A percentile compares a stretch with the other conserved stretches of the same genome.
These are phyloP conservation scores for Deroplatys truncata DNA, from an alignment of 2,888 invertebrate genomes.

Conservation along the genomic window DNA sequence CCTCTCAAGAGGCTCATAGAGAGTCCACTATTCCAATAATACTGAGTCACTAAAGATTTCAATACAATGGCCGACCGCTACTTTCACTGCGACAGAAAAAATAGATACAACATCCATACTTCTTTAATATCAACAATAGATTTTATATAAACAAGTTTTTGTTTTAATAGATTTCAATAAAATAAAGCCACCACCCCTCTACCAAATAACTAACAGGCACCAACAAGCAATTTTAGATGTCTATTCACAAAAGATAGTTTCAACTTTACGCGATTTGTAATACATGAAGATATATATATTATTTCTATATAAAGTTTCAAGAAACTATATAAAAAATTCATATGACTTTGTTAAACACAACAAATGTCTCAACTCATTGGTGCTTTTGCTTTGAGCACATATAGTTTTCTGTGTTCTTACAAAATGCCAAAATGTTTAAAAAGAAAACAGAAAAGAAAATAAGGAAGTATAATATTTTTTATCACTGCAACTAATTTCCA, in stretches of 20 bases:
- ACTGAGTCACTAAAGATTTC: background rate
- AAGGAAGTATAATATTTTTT: background rate
- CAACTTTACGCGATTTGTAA: background rate
- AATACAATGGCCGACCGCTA: background rate
- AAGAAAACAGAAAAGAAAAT: background rate
- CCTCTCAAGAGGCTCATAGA: background rate
- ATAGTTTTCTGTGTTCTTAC: background rate
- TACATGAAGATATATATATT: background rate
- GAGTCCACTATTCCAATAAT: background rate
- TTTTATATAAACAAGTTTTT: background rate
- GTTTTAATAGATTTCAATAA: background rate
- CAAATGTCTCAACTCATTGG: background rate
- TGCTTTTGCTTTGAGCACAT: background rate
- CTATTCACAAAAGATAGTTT: background rate
- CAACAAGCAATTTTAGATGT: conserved; percentile 3
- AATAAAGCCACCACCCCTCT: conserved; percentile 13
- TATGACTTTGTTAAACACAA: background rate
- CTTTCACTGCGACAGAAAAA: background rate
- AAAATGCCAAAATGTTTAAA: background rate
- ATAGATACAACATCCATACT: background rate
- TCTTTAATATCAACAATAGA: background rate
- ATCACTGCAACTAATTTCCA: background rate
- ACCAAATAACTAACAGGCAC: conserved; percentile 10
- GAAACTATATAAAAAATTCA: background rate
- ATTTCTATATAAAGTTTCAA: background rate